Percentiles rank a stretch among this genome's conserved stretches.
These are phyloP conservation scores for Chrysopa pallens DNA, from an alignment of 1,140 invertebrate species.

Conservation along the genomic window DNA sequence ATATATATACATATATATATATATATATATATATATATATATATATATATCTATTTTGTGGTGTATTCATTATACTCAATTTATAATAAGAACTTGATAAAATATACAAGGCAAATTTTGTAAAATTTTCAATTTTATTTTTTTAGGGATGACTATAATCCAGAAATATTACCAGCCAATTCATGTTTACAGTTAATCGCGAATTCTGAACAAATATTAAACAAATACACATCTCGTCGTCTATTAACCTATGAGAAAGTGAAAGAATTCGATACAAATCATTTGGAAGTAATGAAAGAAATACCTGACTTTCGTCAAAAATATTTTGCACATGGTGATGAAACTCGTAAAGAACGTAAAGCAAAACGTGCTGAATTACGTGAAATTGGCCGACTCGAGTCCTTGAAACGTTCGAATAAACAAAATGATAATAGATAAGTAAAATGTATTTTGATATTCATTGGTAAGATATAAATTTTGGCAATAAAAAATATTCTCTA, in stretches of 20 bases:
- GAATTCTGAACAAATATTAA: slow-evolving; percentile 76
- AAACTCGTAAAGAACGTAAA: slow-evolving; percentile 35
- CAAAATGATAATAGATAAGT: too few species aligned
- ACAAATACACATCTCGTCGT: slow-evolving; percentile 55
- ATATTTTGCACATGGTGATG: slow-evolving; percentile 44
- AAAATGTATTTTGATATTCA: too few species aligned
- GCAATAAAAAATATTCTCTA: too few species aligned
- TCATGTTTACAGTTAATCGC: slow-evolving; percentile 54
- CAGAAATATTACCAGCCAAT: slow-evolving; percentile 58
- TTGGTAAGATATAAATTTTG: too few species aligned
- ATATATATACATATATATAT: too few species aligned
- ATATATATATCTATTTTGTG: too few species aligned
- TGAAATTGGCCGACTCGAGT: neutral
- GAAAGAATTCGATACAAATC: slow-evolving; percentile 25
- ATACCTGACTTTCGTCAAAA: slow-evolving; percentile 34
- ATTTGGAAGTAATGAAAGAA: slow-evolving; percentile 1
- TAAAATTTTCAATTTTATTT: slow-evolving; percentile 8
- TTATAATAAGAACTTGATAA: too few species aligned
- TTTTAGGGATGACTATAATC: slow-evolving; percentile 53
- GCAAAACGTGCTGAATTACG: slow-evolving; percentile 12
- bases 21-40: too few species aligned
- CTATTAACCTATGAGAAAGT: slow-evolving; percentile 76
- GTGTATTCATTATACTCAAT: too few species aligned
- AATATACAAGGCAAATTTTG: too few species aligned
- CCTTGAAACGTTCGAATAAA: too few species aligned